Conservation (phyloP, 2,113 vertebrate species). For the human (Homo sapiens) region DNA sequence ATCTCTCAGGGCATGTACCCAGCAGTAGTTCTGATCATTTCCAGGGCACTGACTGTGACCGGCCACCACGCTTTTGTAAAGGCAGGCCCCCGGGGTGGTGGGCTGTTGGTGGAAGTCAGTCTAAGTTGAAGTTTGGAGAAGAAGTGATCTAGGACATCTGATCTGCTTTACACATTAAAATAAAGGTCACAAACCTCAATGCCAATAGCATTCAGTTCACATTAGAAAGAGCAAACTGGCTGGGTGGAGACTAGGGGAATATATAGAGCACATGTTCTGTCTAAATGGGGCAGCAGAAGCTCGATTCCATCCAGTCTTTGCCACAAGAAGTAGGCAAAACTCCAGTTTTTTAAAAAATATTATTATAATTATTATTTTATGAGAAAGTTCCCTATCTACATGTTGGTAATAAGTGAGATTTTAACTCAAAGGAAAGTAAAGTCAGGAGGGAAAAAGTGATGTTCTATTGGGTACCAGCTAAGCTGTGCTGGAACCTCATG, state of each 20-base stretch:
- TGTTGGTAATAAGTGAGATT: neutral
- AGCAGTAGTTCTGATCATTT: fast-evolving
- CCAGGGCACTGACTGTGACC: fast-evolving
- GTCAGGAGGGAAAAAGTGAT: fast-evolving
- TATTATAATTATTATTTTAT: neutral
- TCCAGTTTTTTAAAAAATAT: neutral
- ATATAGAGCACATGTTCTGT: fast-evolving
- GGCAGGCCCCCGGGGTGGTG: fast-evolving
- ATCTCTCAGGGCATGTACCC: fast-evolving
- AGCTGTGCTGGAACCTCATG: fast-evolving
- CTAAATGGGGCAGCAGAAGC: fast-evolving
- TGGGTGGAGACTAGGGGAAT: neutral
- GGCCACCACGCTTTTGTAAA: fast-evolving
- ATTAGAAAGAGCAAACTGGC: too few relatives aligned
- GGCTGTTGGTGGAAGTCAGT: fast-evolving
- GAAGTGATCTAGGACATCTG: neutral
- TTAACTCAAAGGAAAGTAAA: neutral
- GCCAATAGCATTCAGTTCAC: too few relatives aligned
- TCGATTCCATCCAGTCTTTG: neutral
- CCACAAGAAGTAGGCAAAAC: neutral
- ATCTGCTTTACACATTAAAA: neutral
- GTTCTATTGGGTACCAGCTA: fast-evolving
- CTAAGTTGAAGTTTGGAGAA: neutral
- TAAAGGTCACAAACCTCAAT: neutral
- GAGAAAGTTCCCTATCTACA: neutral